phyloP scores from a whole-genome alignment of 64 coral and sea anemone species.

The Acropora yongei region DNA sequence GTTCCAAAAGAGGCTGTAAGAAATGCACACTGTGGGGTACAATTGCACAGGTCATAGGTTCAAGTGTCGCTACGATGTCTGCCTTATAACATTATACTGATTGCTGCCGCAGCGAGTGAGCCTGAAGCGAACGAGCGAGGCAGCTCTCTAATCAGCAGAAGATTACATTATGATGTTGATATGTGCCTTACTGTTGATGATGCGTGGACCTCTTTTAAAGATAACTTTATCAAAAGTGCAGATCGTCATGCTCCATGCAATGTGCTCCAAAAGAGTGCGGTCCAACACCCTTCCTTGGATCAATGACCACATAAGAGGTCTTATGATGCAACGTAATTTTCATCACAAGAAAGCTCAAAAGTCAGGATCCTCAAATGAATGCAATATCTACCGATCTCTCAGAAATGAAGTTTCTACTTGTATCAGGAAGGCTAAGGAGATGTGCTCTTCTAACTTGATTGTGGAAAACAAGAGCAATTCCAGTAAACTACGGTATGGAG shows the following conservation, averaged over 20 bases:
- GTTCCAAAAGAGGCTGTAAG: no score
- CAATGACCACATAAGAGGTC: neutral
- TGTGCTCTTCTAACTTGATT: constrained; percentile 49
- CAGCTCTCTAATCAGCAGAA: no score
- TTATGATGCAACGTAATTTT: neutral
- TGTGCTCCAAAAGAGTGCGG: neutral
- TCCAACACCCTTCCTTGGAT: constrained; percentile 27
- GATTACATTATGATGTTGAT: neutral
- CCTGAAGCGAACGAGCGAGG: no score
- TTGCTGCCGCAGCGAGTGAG: no score
- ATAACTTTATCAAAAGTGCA: neutral
- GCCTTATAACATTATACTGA: no score
- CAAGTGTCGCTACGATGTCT: no score
- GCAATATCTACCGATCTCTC: neutral
- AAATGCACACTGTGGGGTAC: no score
- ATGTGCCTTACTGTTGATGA: constrained; percentile 23
- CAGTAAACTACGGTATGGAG: constrained; percentile 54
- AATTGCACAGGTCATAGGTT: no score
- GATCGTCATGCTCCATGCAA: neutral
- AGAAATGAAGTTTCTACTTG: neutral
- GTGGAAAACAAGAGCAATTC: constrained; percentile 60
- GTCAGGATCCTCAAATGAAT: neutral
- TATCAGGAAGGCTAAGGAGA: constrained; percentile 51
- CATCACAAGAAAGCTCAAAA: constrained; percentile 14
- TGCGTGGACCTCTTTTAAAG: constrained; percentile 32